Evolutionary conservation across 2,888 invertebrate species (phyloP).

Genomic region (Zelleria hepariella): DNA sequence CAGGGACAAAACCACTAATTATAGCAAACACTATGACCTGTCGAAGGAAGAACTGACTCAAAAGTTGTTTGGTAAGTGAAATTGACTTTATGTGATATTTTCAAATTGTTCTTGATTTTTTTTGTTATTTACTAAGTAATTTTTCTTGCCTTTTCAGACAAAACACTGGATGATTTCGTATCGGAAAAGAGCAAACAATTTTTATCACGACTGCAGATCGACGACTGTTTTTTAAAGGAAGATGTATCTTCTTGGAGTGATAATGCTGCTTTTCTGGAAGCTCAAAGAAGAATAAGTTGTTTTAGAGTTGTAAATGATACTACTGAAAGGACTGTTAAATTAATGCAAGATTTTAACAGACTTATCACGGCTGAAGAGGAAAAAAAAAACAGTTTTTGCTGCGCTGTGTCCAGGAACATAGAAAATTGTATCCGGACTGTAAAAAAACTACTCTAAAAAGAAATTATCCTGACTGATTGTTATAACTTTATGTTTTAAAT

Average conservation of each 20-base stretch:
- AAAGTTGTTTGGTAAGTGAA: slow-evolving; percentile 6
- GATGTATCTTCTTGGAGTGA: not conserved
- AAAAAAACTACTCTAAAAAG: slow-evolving; percentile 10
- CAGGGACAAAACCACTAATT: not conserved
- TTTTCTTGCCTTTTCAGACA: not conserved
- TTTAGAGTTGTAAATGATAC: slow-evolving; percentile 14
- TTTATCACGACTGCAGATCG: slow-evolving; percentile 6
- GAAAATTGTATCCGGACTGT: slow-evolving; percentile 10
- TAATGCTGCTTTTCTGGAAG: slow-evolving; percentile 1
- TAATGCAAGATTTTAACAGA: slow-evolving; percentile 18
- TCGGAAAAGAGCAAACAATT: slow-evolving; percentile 1
- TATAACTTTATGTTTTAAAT: not conserved
- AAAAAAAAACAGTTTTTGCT: slow-evolving; percentile 14
- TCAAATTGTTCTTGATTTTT: not conserved
- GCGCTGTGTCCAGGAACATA: slow-evolving; percentile 12
- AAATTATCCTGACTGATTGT: slow-evolving; percentile 4
- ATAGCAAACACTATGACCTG: not conserved
- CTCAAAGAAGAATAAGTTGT: slow-evolving; percentile 5
- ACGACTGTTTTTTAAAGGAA: slow-evolving; percentile 4
- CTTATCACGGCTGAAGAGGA: slow-evolving; percentile 15
- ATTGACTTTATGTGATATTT: not conserved
- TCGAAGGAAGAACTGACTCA: slow-evolving; percentile 1
- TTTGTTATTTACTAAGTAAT: not conserved
- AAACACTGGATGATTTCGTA: slow-evolving; percentile 3
- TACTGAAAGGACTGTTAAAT: slow-evolving; percentile 15